phyloP scores from a whole-genome alignment of 2,797 vertebrate species.

The Pogoniulus pusillus region DNA sequence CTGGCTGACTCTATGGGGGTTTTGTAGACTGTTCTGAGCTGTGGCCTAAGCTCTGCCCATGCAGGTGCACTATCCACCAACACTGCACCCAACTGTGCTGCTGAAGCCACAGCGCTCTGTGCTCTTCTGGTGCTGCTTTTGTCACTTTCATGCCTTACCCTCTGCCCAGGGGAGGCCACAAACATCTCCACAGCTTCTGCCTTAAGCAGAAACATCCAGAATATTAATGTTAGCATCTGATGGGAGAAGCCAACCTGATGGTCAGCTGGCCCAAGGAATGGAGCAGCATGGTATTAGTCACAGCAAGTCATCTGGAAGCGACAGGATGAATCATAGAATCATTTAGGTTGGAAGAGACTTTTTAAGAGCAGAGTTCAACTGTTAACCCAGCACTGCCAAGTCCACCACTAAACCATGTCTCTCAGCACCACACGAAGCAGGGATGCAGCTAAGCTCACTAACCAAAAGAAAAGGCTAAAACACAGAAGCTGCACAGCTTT shows the following conservation, averaged over 20 bases:
- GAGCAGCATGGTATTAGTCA: not conserved
- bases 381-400: not conserved
- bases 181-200: not conserved
- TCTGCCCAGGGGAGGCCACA: not conserved
- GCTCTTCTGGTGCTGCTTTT: not conserved
- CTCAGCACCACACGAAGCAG: not conserved
- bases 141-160: not conserved
- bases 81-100: accelerated
- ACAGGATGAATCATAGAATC: accelerated
- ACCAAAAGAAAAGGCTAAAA: not conserved
- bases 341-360: not conserved
- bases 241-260: not conserved
- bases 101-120: not conserved
- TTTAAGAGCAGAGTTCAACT: not conserved
- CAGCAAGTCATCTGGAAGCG: accelerated
- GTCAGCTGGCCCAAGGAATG: accelerated
- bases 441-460: not conserved
- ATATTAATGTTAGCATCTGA: not conserved
- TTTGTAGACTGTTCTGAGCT: not conserved
- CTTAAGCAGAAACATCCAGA: accelerated
- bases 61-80: not conserved
- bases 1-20: too few species aligned
- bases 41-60: not conserved
- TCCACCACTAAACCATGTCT: not conserved
- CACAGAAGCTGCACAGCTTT: not conserved